Base-by-base conservation (phyloP, 2,888 invertebrate species). In the Perdita meconis region DNA sequence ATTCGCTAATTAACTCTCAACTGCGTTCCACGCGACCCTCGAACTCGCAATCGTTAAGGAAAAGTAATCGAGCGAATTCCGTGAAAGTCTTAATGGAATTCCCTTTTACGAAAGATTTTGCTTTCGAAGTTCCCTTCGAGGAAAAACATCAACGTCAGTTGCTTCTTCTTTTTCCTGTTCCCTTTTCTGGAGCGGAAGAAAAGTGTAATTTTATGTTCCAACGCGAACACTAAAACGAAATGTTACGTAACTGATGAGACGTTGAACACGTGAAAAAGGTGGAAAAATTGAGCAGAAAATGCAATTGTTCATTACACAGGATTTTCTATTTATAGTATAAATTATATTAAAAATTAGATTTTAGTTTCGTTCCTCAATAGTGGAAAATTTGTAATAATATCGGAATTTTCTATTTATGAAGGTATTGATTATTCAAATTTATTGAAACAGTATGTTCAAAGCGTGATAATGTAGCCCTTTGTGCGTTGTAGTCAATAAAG, bases 1-100 rank as follows among this genome's bases (percentile, higher is more conserved):
- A 47, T 44, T 4, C 63, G 1, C 6, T 50, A 19, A 59, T 70
- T 64, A 53, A 24, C 16, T 19, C 16, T 10, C 53, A 16, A 61
- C 4, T 19, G 5, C 8, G 8, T 36, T 24, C 22, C 4, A 8
- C 34, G 6, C 22, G 24, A 57, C 16, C 16, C 51, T 16, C 30
- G 36, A 40, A 40, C 42, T 50, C 55, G 19, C 24, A 34, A 76
- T 66, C 36, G 38, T n/a, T 8, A 10, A 40, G 22, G 13, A 44
- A 42, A 66, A 44, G 56, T 50, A 38, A n/a, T 50, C 55, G 47
- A 30, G n/a, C 55, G 40, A n/a, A n/a, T 16, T n/a, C 38, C 56
- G 24, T 22, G 13, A 22, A 44, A 13, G 24, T 36, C 40, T 6
- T 22, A 47, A 44, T 5, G 47, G n/a, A 61, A 56, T 53, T 59